phyloP scores from a whole-genome alignment of 2,888 invertebrate genomes.

The Drosophila subsilvestris region DNA sequence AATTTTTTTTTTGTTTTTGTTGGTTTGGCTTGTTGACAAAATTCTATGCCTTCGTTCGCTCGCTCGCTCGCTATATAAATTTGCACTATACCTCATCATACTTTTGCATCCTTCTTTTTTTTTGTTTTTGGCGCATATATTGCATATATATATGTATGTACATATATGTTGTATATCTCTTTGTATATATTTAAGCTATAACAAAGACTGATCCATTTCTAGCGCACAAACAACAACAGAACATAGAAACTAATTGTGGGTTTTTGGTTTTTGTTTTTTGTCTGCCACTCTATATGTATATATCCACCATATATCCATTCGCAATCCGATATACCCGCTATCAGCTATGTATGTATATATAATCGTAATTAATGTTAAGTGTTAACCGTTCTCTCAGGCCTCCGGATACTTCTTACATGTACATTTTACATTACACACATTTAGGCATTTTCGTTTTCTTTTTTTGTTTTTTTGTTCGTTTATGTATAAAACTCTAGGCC shows the following conservation, averaged over 20 bases:
- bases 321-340: background rate
- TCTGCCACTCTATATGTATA: background rate
- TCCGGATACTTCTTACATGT: slow-evolving; percentile 33
- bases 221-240: slow-evolving; percentile 61
- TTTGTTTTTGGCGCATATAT: background rate
- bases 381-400: slow-evolving; percentile 22
- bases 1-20: background rate
- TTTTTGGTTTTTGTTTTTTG: background rate
- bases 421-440: slow-evolving; percentile 22
- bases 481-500: slow-evolving; percentile 58
- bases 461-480: too few species aligned
- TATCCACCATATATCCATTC: background rate
- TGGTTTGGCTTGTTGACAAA: slow-evolving; percentile 12
- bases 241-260: slow-evolving; percentile 36
- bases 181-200: slow-evolving; percentile 58
- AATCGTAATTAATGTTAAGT: slow-evolving; percentile 4
- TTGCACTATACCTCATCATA: slow-evolving; percentile 40
- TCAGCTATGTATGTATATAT: slow-evolving; percentile 3
- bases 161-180: slow-evolving; percentile 20
- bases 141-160: slow-evolving; percentile 21
- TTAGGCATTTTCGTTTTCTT: slow-evolving; percentile 6
- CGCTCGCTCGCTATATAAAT: slow-evolving; percentile 35
- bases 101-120: slow-evolving; percentile 22
- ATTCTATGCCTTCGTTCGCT: slow-evolving; percentile 21
- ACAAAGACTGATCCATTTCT: slow-evolving; percentile 40